Percentiles rank a stretch among this genome's conserved stretches.
These are phyloP conservation scores for Delphinapterus leucas DNA, from an alignment of 2,113 vertebrate genomes.

Conservation along the genomic window DNA sequence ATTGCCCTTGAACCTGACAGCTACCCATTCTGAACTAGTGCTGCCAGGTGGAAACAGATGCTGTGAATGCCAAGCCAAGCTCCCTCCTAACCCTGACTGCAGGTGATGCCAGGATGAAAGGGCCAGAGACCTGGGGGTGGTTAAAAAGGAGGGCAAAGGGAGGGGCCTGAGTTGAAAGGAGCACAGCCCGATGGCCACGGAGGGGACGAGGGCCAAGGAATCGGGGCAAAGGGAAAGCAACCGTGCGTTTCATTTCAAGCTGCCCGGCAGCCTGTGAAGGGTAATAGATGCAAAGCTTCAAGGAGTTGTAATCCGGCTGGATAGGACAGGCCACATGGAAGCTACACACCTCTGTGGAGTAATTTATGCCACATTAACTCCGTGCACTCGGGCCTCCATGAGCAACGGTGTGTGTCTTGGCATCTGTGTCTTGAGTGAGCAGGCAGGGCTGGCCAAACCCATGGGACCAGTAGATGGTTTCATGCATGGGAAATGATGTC, in stretches of 20 bases:
- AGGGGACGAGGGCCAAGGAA: background rate
- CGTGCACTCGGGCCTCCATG: background rate
- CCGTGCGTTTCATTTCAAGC: background rate
- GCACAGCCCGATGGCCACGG: background rate
- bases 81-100: background rate
- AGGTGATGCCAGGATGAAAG: background rate
- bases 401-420: background rate
- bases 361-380: background rate
- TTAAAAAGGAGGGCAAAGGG: slow-evolving; percentile 33
- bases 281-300: slow-evolving; percentile 14
- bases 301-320: background rate
- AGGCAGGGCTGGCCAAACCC: background rate
- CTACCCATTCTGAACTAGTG: background rate
- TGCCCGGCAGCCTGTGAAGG: slow-evolving; percentile 36
- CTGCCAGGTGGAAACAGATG: background rate
- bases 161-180: background rate
- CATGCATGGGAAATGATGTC: background rate
- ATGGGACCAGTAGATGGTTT: background rate
- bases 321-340: background rate
- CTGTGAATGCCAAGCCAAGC: too few relatives aligned
- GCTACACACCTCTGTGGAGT: background rate
- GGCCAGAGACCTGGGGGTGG: background rate
- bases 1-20: background rate
- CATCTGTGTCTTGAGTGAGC: slow-evolving; percentile 38
- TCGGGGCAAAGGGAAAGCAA: slow-evolving; percentile 31